Evolutionary conservation across 2,797 vertebrate genomes (phyloP).

Genomic region (Artibeus lituratus): DNA sequence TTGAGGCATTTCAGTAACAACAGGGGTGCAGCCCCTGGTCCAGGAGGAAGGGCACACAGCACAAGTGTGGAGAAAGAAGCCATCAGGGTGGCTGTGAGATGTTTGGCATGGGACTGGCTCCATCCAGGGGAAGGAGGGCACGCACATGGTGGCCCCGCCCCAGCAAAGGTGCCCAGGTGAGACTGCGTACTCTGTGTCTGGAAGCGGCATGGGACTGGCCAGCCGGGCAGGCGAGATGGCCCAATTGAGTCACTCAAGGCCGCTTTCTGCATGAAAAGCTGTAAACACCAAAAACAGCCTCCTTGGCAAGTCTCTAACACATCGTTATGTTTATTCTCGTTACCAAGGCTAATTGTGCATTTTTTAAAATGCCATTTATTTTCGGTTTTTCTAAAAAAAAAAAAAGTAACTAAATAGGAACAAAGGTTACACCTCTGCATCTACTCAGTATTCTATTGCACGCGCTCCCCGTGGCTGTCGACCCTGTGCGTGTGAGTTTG

Average conservation of each 20-base stretch:
- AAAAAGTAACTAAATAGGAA: neutral
- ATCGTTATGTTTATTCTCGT: neutral
- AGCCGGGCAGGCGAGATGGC: neutral
- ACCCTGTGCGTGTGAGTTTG: accelerated
- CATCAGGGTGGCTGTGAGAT: neutral
- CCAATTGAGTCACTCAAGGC: neutral
- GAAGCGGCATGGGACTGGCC: neutral
- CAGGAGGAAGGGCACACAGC: neutral
- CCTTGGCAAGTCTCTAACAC: neutral
- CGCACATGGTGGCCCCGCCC: accelerated
- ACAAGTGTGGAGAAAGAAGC: neutral
- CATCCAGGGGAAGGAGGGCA: neutral
- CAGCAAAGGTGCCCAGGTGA: neutral
- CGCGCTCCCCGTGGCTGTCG: no score
- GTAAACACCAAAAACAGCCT: neutral
- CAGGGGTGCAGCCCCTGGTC: no score
- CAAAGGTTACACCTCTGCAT: neutral
- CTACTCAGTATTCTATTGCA: neutral
- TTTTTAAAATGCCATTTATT: constrained; percentile 18
- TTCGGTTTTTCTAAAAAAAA: neutral
- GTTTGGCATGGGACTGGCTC: neutral
- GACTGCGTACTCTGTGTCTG: accelerated
- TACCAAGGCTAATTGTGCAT: neutral
- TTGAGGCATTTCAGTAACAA: neutral
- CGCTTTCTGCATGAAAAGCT: neutral